Evolutionary conservation across 2,113 vertebrate genomes (phyloP).

Genomic region (Ailuropoda melanoleuca): DNA sequence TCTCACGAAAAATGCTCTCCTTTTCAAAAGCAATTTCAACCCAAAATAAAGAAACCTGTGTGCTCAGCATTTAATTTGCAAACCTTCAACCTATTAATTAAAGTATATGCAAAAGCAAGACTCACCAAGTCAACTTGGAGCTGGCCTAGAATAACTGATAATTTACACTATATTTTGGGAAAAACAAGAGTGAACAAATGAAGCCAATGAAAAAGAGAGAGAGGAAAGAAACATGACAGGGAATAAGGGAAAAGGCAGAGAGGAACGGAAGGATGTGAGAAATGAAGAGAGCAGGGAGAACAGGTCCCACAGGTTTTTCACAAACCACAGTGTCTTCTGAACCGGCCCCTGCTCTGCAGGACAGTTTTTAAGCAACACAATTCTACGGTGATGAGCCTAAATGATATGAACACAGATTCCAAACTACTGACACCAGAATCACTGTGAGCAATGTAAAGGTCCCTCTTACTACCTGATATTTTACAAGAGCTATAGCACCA

Average conservation of each 20-base stretch:
- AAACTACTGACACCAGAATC: neutral
- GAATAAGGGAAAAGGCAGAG: neutral
- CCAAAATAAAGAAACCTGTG: neutral
- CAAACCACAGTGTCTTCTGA: neutral
- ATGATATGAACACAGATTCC: neutral
- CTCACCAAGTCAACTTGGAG: neutral
- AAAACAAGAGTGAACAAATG: neutral
- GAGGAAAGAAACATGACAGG: neutral
- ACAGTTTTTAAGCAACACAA: neutral
- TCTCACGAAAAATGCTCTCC: constrained; percentile 36
- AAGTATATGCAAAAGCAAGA: constrained; percentile 20
- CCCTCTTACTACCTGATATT: neutral
- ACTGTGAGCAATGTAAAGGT: neutral
- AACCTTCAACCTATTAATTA: neutral
- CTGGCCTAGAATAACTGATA: neutral
- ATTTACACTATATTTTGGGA: neutral
- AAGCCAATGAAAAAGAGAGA: neutral
- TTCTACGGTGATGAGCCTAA: neutral
- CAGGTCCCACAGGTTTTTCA: neutral
- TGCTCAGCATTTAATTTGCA: neutral
- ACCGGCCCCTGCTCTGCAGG: neutral
- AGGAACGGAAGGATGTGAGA: neutral
- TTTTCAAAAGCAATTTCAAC: neutral
- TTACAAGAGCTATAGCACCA: neutral
- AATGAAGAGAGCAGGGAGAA: neutral